Conservation (phyloP, 2,888 invertebrate genomes). For the Temnothorax rugatulus region DNA sequence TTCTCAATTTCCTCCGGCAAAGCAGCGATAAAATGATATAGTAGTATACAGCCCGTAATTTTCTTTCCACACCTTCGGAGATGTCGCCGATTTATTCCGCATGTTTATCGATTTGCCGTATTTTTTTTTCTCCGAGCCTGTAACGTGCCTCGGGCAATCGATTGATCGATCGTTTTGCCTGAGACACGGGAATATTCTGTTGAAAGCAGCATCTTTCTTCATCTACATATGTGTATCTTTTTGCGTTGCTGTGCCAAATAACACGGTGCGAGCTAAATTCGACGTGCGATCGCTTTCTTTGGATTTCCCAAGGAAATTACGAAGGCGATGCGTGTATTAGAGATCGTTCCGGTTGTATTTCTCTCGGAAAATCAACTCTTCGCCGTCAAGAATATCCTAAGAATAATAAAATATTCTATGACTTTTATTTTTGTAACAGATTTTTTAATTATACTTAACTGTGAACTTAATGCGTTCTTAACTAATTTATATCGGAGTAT, state of each 20-base stretch:
- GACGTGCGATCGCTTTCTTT: background rate
- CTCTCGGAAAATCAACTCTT: background rate
- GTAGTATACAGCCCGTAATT: constrained; percentile 12
- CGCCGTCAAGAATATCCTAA: background rate
- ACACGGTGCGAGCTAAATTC: background rate
- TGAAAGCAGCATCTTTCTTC: constrained; percentile 4
- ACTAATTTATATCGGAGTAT: background rate
- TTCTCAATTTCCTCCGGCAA: constrained; percentile 38
- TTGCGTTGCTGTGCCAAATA: constrained; percentile 7
- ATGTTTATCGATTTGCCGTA: constrained; percentile 21
- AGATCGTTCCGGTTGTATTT: background rate
- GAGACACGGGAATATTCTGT: constrained; percentile 4
- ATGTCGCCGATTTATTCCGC: constrained; percentile 31
- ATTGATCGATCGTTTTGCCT: constrained; percentile 31
- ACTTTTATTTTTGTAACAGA: background rate
- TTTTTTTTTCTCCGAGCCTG: background rate
- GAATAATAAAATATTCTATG: background rate
- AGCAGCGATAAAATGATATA: constrained; percentile 32
- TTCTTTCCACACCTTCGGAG: constrained; percentile 35
- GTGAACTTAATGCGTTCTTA: background rate
- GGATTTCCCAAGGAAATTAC: background rate
- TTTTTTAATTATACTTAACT: background rate
- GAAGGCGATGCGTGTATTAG: background rate
- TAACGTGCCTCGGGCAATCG: constrained; percentile 23
- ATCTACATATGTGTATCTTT: background rate